Base-by-base conservation (phyloP, 2,113 vertebrate species). In the Gobius niger region DNA sequence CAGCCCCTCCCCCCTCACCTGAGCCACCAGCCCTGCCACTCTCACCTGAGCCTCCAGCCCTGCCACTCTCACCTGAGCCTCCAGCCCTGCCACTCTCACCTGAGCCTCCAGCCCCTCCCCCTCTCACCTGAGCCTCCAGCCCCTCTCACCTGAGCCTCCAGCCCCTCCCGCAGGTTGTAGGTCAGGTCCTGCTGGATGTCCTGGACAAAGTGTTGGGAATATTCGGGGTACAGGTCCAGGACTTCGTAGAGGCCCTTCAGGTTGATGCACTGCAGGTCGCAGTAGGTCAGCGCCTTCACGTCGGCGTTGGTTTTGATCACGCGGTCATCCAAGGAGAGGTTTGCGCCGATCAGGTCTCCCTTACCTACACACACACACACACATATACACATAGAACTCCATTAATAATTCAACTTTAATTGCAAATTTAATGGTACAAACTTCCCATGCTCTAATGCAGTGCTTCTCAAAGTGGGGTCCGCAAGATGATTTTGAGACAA, bases 231-330 rank as follows among this genome's bases (percentile, higher is more conserved):
- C 69, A 98, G 95, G 85, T 96, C 95, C 0, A 98, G 84, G 67
- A 98, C 96, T 88, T 98, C 96, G 61, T 96, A 98, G 68, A 98
- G 94, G 13, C 96, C 96, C 91, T 92, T 95, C 73, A 98, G 94
- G 80, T 96, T 96, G 79, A 98, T 93, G 50, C 96, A 98, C 77
- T 98, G 96, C 76, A 98, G 95, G 85, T 98, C 96, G 76, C 96
- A 98, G 90, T 98, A 98, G 0, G 96, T 98, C 76, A 98, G 87
- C 47, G 96, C 96, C 90, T 98, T 98, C 76, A 98, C 96, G 15
- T 98, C 96, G 0, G 96, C 96, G 0, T 98, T 98, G 74, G 96
- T 98, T 90, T 98, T 98, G 83, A 98, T 97, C 62, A 97, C 96
- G 86, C 96, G 92, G 83, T 98, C 94, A 68, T 95, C 94, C 82